Percentiles rank a stretch among this genome's conserved stretches.
These are phyloP conservation scores for Acheta domesticus DNA, from an alignment of 2,888 invertebrate genomes.

Conservation along the genomic window DNA sequence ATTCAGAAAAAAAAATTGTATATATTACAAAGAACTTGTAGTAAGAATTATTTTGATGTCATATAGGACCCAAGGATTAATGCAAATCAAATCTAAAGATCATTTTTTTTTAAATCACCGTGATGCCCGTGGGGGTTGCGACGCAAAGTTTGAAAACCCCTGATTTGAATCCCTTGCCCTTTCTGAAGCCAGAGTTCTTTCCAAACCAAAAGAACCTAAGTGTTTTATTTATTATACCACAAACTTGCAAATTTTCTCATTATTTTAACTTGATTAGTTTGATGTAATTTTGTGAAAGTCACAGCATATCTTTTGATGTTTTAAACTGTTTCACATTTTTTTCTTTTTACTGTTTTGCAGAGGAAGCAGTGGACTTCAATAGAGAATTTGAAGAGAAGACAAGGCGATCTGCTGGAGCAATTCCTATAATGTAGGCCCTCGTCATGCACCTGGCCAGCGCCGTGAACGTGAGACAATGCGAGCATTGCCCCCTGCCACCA, in stretches of 20 bases:
- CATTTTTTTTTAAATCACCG: too few species aligned
- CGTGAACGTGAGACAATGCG: background rate
- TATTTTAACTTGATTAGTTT: background rate
- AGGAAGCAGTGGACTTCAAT: conserved; percentile 80
- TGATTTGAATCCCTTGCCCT: too few species aligned
- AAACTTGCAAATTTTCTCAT: too few species aligned
- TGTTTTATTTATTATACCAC: background rate
- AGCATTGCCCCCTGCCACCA: background rate
- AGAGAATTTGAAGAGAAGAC: conserved; percentile 57
- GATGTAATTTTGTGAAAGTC: background rate
- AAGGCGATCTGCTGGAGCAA: conserved; percentile 4
- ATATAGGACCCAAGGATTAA: too few species aligned
- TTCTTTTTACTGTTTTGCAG: conserved; percentile 44
- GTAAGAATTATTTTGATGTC: too few species aligned
- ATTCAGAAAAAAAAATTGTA: too few species aligned
- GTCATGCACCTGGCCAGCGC: background rate
- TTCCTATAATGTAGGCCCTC: background rate
- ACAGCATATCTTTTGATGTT: background rate
- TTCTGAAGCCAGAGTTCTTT: too few species aligned
- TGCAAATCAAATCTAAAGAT: too few species aligned
- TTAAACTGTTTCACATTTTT: background rate
- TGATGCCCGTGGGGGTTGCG: too few species aligned
- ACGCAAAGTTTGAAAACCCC: too few species aligned
- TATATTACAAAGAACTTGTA: too few species aligned
- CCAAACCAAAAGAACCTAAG: too few species aligned